Evolutionary conservation across 2,797 vertebrate genomes (phyloP).

Genomic region (Pseudochirops cupreus): DNA sequence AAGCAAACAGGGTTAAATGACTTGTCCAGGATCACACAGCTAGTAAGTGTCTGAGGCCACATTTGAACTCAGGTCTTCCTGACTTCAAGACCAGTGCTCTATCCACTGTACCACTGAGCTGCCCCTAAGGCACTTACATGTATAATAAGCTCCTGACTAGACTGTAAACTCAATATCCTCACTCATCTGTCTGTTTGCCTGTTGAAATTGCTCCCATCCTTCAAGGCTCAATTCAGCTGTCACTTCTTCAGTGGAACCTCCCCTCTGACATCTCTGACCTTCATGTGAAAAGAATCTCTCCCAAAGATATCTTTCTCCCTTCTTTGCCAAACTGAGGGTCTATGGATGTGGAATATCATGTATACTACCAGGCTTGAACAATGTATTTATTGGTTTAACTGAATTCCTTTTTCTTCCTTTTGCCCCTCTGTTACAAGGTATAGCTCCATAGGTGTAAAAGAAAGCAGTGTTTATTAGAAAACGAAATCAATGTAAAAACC

Average conservation of each 20-base stretch:
- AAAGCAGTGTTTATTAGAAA: background rate
- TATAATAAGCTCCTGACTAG: background rate
- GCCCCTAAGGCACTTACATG: background rate
- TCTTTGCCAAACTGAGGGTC: conserved; percentile 30
- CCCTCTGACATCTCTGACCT: background rate
- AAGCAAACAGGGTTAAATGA: background rate
- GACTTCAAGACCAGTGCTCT: background rate
- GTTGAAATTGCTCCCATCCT: conserved; percentile 15
- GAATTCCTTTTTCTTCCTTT: background rate
- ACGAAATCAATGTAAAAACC: background rate
- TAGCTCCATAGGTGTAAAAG: background rate
- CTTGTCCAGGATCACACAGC: background rate
- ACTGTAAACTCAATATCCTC: background rate
- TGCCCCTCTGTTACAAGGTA: background rate
- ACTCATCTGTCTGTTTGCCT: background rate
- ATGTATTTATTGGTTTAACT: background rate
- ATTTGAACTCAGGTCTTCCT: background rate
- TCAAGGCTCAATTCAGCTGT: conserved; percentile 43
- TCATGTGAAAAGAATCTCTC: conserved; percentile 46
- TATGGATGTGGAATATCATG: background rate
- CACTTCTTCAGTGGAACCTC: conserved; percentile 20
- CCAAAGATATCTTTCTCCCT: conserved; percentile 65
- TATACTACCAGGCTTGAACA: background rate
- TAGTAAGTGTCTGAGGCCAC: background rate
- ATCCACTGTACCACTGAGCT: background rate